Evolutionary conservation across 2,113 vertebrate species (phyloP), one percentile per base, ranked within the genome.

Genomic region (Elanoides forficatus): DNA sequence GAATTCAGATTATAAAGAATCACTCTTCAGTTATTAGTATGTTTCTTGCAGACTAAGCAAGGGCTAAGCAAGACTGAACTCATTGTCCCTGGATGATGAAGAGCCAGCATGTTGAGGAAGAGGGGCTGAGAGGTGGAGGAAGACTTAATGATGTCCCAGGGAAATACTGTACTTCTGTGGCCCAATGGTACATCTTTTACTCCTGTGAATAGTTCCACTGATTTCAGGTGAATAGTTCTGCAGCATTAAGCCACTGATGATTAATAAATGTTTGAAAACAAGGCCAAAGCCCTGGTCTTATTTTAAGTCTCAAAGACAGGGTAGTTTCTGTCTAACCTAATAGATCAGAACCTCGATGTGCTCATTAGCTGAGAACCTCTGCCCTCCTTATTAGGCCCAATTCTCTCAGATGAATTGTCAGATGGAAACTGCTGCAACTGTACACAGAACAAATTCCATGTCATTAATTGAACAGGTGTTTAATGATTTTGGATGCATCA

Each of bases 301-400:
- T 89, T 97, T 96, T 72, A 87, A 93, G 94, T 65, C 62, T 95
- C 70, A 96, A 96, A 97, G 80, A 38, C 47, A 71, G 20, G 27
- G 29, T 72, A 87, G 60, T 87, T 97, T 95, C 81, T 85, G n/a
- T 56, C 70, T 94, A 95, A 76, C 78, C 75, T 91, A 96, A 95
- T 84, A 96, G 92, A 95, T 95, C 81, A 95, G 93, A 95, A 97
- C 91, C 73, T 76, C 2, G 5, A 82, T 62, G 80, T 81, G 81
- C 96, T 97, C 95, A 97, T 97, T 97, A 96, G 81, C 63, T 89
- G 91, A 95, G 71, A 93, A 97, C 89, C 96, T 96, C 94, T 97
- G 94, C 89, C 94, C 95, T 92, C 32, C 74, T 93, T 88, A 95
- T 95, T 95, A 97, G 76, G 70, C n/a, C 53, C 62, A 94, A 4